Evolutionary conservation across 2,888 invertebrate genomes (phyloP), one percentile per base, ranked within the genome.

Genomic region (Caenorhabditis doughertyi): DNA sequence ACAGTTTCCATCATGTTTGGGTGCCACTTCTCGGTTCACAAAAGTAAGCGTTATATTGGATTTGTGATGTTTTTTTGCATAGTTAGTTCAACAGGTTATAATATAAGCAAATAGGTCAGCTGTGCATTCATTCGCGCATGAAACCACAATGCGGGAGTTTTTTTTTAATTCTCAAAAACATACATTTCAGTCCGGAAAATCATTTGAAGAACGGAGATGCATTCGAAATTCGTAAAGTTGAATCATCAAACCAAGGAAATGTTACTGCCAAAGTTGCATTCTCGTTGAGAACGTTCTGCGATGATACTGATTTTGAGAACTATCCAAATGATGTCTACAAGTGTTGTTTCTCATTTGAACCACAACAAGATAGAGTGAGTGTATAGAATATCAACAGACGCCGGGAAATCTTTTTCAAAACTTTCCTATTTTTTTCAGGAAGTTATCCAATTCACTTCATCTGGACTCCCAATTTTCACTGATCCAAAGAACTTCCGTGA

Each of bases 401-500:
- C 9, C 9, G 35, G 35, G 9, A 9, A 7, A 7, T 35, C 35
- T 5, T 42, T 42, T 3, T 42, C 9, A 16, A 42, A 42, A 42
- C 13, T 13, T 42, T 13, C 5, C 5, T 11, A 42, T 11, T 11
- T 32, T 64, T 74, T 84, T 51, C 67, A 90, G 88, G 89, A 90
- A 47, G 84, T 91, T 42, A 90, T 91, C 71, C 87, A 88, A 68
- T 91, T 91, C 74, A 64, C 83, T 2, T 84, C 88, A 11, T 89
- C 89, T 53, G 89, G 89, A 2, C 87, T 88, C 51, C 91, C 91
- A 44, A 90, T 91, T 55, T 91, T 91, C 87, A 91, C 91, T 1
- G 91, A 91, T 53, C 91, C 90, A 18, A 91, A 91, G 65, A 90
- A 91, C 76, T 91, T 91, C 89, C 87, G 91, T 13, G 90, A 91